Base-by-base conservation (phyloP, 2,797 vertebrate species). In the Serranus cabrilla region DNA sequence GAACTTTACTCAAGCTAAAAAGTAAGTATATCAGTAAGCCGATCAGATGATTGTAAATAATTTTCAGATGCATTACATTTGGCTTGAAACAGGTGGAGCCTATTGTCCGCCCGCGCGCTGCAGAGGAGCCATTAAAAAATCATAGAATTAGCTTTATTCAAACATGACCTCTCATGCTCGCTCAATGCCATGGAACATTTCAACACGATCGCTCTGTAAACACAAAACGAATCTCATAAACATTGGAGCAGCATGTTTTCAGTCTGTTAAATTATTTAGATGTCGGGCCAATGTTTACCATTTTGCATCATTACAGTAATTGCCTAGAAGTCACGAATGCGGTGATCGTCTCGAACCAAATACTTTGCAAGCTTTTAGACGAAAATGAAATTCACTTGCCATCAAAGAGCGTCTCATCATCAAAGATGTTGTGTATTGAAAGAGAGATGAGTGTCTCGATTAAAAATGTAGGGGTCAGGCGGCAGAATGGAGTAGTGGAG, bases 331-430 rank as follows among this genome's bases (percentile, higher is more conserved):
- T 92, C 91, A 90, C 74, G 56, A 86, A 88, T 68, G 83, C 66
- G 84, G 89, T 70, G 89, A 91, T 89, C 82, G 37, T 89, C 83
- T 89, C 74, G 76, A 91, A 86, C 81, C 64, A 37, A 90, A 91
- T 87, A 83, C 89, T 90, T 89, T 86, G 86, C 84, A 81, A 87
- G 87, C 90, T 92, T 90, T 93, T 89, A 92, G 90, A 87, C 76
- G 75, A 82, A 89, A 89, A 92, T 92, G 83, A 90, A 92, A 90
- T 91, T 88, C 81, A 84, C 82, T 92, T 74, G 82, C 90, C 90
- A 90, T 94, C 90, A 94, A 93, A 94, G 92, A 39, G 61, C 57
- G 37, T 80, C 87, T 92, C 85, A 84, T 88, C 91, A 93, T 94
- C 91, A 93, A 91, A 94, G 89, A 87, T 75, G 78, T 76, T 90